Base-by-base conservation (phyloP, 2,888 invertebrate species). In the Sinodicranocentrus sp. region DNA sequence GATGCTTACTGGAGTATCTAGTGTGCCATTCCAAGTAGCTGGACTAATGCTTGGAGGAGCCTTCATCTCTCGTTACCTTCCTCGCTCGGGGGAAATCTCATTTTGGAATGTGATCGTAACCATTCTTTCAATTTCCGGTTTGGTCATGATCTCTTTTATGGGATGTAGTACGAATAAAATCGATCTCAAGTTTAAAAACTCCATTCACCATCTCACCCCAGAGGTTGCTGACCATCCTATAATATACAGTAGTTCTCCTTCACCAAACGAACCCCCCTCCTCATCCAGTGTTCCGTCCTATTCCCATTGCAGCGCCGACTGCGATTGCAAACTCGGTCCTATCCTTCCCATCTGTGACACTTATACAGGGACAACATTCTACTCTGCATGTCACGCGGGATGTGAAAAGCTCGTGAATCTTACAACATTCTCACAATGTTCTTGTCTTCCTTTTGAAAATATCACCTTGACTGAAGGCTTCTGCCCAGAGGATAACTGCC, bases 371-470 rank as follows among this genome's bases (percentile, higher is more conserved):
- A 92, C 92, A 8, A 93, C 94, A 0, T 95, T 92, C 89, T 95
- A 93, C 90, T 94, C 94, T 0, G 93, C 95, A 0, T 95, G 95
- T 88, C 94, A 94, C 89, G 95, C 95, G 0, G 95, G 95, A 0
- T 95, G 95, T 87, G 91, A 90, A 70, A 89, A 87, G 13, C 70
- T 86, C 0, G 67, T 44, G 10, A 87, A 87, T 57, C 75, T 79
- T 15, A 86, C 86, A 0, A 54, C 65, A 15, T 73, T 78, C 1
- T 67, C 19, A 3, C 33, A 87, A 17, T 87, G 87, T 26, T 57
- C 84, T n/a, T 88, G 88, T 44, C 67, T 84, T 13, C 67, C 79
- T 5, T 54, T 63, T 1, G 71, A 80, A 1, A 72, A 67, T 21
- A 33, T 77, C 10, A 86, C 85, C 0, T 54, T 87, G 8, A 65